Evolutionary conservation across 2,113 vertebrate genomes (phyloP), one percentile per base, ranked within the genome.

Genomic region (Philantomba maxwellii): DNA sequence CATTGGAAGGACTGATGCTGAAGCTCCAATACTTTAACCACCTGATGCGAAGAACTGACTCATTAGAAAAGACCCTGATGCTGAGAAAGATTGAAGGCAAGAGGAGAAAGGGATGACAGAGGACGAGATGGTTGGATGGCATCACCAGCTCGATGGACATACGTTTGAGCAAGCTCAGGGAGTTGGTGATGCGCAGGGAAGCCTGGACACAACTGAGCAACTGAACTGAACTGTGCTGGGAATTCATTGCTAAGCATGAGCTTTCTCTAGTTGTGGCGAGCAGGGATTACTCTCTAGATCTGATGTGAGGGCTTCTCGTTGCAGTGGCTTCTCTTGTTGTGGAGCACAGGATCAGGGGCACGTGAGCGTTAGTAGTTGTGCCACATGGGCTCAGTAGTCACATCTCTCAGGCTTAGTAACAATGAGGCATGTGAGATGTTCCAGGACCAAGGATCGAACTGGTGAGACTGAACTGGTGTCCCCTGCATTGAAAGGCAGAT

Each of bases 281-380:
- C n/a, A 39, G 66, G 66, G 19, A 39, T 36, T 12, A 6, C n/a
- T 23, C 66, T 70, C n/a, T 70, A 70, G 10, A 11, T 39, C n/a
- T 70, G n/a, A 70, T 12, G n/a, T 39, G n/a, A 39, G n/a, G 66
- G 66, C 66, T 70, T 36, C 66, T 70, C n/a, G 0, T 23, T 39
- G 66, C 66, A 12, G 66, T 12, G n/a, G 66, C n/a, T 39, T 70
- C 66, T 23, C 66, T 70, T 6, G n/a, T 21, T 21, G n/a, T 23
- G 66, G n/a, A 12, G 66, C 66, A 23, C n/a, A 66, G 19, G n/a
- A 70, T 70, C 0, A 5, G 21, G 66, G 66, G 10, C 66, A 70
- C 1, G 10, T 39, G 5, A 12, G n/a, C 19, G 3, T 39, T 1
- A 13, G 19, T 6, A 39, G 10, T 1, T 70, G n/a, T 2, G 10